These are phyloP conservation scores for Chitala chitala DNA, from an alignment of 2,113 vertebrate genomes.

Conservation along the genomic window DNA sequence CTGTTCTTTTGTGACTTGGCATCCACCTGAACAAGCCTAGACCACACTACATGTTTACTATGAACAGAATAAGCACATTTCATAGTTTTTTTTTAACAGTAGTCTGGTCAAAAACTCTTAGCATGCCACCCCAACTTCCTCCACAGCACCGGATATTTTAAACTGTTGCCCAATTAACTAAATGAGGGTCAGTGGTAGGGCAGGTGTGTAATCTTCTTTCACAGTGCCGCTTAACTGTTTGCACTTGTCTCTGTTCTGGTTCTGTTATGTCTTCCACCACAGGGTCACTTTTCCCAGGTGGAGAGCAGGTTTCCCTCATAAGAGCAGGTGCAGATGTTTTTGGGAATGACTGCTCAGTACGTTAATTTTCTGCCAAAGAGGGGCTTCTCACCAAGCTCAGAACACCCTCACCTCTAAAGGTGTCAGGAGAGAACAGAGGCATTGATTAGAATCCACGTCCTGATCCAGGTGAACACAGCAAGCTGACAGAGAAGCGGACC, in stretches of 20 bases:
- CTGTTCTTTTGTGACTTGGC: background rate
- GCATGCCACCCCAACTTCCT: background rate
- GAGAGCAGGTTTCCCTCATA: background rate
- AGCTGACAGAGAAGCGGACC: background rate
- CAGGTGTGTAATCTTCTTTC: slow-evolving; percentile 42
- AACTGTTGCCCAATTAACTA: slow-evolving; percentile 39
- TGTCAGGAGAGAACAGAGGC: background rate
- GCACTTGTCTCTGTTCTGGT: slow-evolving; percentile 49
- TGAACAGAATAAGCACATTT: background rate
- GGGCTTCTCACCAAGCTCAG: background rate
- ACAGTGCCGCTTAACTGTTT: slow-evolving; percentile 42
- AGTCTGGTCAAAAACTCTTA: background rate
- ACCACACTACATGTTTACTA: background rate
- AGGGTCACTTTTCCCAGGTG: background rate
- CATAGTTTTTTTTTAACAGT: background rate
- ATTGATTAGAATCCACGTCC: background rate
- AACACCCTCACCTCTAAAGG: background rate
- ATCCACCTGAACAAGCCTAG: background rate
- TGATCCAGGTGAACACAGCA: background rate
- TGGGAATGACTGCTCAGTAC: background rate
- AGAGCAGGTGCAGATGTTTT: background rate
- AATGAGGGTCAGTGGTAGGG: slow-evolving; percentile 41
- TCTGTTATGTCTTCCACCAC: slow-evolving; percentile 28
- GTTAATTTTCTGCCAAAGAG: background rate
- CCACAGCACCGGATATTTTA: slow-evolving; percentile 23